Percentiles rank a stretch among this genome's conserved stretches.
These are phyloP conservation scores for Nycticebus coucang DNA, from an alignment of 2,113 vertebrate species.

Conservation along the genomic window DNA sequence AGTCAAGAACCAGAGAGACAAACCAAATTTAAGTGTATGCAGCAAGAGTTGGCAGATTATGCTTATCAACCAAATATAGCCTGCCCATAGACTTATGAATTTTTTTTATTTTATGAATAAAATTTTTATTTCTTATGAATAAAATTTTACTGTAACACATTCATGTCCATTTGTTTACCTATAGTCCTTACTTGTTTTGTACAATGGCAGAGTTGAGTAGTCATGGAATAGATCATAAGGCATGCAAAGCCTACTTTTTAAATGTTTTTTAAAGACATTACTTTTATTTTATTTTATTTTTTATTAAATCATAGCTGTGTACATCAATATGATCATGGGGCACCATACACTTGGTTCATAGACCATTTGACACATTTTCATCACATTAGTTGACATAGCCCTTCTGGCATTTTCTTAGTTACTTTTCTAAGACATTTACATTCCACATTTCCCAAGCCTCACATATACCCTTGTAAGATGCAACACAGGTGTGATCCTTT, in stretches of 20 bases:
- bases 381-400: too few relatives aligned
- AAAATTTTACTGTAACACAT: neutral
- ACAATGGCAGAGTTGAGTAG: neutral
- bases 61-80: neutral
- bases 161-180: neutral
- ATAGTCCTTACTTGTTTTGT: neutral
- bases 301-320: too few relatives aligned
- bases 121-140: neutral
- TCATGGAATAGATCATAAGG: neutral
- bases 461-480: too few relatives aligned
- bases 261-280: neutral
- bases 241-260: neutral
- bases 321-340: too few relatives aligned
- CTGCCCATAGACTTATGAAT: neutral
- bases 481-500: too few relatives aligned
- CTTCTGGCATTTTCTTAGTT: too few relatives aligned
- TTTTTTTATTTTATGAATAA: neutral
- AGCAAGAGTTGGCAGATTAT: neutral
- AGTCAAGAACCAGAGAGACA: slow-evolving; percentile 1
- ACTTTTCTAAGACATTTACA: too few relatives aligned
- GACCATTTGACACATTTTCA: too few relatives aligned
- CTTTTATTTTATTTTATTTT: too few relatives aligned
- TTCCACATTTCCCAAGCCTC: too few relatives aligned
- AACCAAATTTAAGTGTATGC: neutral
- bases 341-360: too few relatives aligned